Evolutionary conservation across 1,140 invertebrate genomes (phyloP).

Genomic region (Calliopsis andreniformis): DNA sequence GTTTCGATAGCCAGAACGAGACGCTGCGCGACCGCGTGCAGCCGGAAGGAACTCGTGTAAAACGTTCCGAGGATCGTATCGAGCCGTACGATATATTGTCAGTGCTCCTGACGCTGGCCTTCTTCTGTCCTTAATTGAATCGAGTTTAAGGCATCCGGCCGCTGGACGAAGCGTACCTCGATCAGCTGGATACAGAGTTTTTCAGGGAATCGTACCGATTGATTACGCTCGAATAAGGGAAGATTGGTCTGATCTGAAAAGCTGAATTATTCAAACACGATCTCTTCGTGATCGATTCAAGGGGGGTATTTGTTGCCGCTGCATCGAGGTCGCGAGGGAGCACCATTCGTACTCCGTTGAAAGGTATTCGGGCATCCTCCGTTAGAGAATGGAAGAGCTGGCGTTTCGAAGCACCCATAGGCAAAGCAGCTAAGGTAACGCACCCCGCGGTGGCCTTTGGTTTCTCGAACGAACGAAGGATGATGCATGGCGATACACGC

Average conservation of each 20-base stretch:
- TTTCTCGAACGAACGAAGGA: conserved; percentile 76
- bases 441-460: conserved; percentile 80
- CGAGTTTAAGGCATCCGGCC: neutral
- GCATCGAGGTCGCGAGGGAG: too few species aligned
- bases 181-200: too few species aligned
- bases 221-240: too few species aligned
- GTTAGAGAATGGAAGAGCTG: neutral
- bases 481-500: conserved; percentile 81
- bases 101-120: neutral
- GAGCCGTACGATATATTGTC: conserved; percentile 2
- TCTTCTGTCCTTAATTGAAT: conserved; percentile 19
- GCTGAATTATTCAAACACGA: too few species aligned
- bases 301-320: too few species aligned
- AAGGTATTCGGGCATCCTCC: neutral
- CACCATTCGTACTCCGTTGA: too few species aligned
- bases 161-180: neutral
- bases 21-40: neutral
- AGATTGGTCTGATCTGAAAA: too few species aligned
- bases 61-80: conserved; percentile 15
- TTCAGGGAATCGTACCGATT: too few species aligned
- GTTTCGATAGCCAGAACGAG: conserved; percentile 39
- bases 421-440: conserved; percentile 75
- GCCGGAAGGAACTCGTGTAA: conserved; percentile 33
- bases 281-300: too few species aligned
- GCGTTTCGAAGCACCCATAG: conserved; percentile 62